Percentiles rank a stretch among this genome's conserved stretches.
Evolutionary conservation across 2,113 vertebrate species (phyloP).

Genomic region (Addax nasomaculatus): DNA sequence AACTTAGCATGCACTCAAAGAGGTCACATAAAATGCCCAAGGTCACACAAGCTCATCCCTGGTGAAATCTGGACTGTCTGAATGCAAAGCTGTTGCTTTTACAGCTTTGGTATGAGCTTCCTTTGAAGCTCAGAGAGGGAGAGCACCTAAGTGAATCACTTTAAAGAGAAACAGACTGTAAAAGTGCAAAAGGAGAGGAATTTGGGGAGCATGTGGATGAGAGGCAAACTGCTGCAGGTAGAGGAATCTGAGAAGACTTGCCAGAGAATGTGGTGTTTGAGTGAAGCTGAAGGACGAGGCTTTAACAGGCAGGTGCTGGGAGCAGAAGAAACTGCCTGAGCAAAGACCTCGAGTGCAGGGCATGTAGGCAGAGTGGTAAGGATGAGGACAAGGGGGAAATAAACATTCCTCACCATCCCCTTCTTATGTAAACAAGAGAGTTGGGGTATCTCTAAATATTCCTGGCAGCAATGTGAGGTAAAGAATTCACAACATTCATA

Average conservation of each 20-base stretch:
- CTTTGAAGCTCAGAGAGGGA: neutral
- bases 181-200: neutral
- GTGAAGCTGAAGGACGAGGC: neutral
- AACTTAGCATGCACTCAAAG: neutral
- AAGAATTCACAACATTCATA: neutral
- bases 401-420: neutral
- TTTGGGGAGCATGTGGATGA: neutral
- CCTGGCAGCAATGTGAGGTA: neutral
- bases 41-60: neutral
- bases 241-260: neutral
- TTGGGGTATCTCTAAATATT: neutral
- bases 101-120: neutral
- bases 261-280: neutral
- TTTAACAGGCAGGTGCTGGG: neutral
- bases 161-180: neutral
- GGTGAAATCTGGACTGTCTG: neutral
- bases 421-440: neutral
- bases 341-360: neutral
- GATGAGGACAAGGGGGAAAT: neutral
- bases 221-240: no score
- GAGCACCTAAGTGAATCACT: neutral
- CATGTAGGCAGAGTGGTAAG: accelerated
- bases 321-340: neutral
- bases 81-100: neutral
- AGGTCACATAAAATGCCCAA: neutral